These are phyloP conservation scores for Amiota communis DNA, from an alignment of 2,888 invertebrate species.

Conservation along the genomic window DNA sequence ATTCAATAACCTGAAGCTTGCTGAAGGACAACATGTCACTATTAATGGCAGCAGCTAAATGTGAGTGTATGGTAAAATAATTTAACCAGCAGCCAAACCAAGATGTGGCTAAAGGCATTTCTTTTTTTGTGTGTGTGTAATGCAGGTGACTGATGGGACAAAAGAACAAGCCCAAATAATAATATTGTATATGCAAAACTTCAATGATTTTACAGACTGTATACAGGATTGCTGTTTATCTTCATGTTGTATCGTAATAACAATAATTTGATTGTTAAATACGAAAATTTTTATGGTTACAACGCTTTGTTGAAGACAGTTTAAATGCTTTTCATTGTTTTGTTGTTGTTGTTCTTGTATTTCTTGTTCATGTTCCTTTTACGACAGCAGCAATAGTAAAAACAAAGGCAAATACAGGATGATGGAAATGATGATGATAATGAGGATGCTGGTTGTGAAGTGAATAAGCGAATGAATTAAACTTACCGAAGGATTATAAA, in stretches of 20 bases:
- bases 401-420: neutral
- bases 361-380: slow-evolving; percentile 44
- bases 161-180: neutral
- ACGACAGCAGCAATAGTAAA: slow-evolving; percentile 58
- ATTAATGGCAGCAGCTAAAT: neutral
- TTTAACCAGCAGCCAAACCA: neutral
- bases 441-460: neutral
- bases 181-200: neutral
- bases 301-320: slow-evolving; percentile 58
- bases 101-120: neutral
- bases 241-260: slow-evolving; percentile 15
- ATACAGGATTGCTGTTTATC: neutral
- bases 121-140: neutral
- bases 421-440: neutral
- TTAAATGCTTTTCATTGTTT: slow-evolving; percentile 51
- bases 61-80: neutral
- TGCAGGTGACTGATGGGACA: neutral
- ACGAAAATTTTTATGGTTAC: slow-evolving; percentile 21
- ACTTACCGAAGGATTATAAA: neutral
- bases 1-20: too few relatives aligned
- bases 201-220: slow-evolving; percentile 1
- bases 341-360: neutral
- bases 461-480: slow-evolving; percentile 18
- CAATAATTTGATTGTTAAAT: slow-evolving; percentile 28
- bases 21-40: too few relatives aligned